Conservation (phyloP, 2,113 vertebrate genomes). For the Varanus komodoensis region DNA sequence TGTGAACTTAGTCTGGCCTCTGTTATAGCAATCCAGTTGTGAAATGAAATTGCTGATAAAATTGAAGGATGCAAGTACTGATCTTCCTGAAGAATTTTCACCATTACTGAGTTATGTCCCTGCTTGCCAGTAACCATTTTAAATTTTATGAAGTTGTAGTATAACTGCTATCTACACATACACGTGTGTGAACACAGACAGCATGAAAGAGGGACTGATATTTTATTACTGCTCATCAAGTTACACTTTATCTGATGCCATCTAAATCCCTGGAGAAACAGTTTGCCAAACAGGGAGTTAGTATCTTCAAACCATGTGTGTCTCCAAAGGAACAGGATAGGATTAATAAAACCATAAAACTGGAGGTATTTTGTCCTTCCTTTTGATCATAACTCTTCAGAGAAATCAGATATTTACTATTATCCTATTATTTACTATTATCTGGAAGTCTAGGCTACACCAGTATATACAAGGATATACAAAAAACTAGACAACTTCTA, state of each 20-base stretch:
- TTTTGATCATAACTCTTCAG: constrained; percentile 63
- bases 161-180: neutral
- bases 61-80: neutral
- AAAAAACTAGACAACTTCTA: constrained; percentile 39
- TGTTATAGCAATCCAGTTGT: neutral
- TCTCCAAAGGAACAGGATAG: constrained; percentile 48
- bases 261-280: constrained; percentile 1
- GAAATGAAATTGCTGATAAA: neutral
- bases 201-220: neutral
- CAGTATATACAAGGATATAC: constrained; percentile 10
- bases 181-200: too few relatives aligned
- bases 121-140: neutral
- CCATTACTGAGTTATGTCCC: neutral
- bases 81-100: neutral
- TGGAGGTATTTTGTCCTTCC: constrained; percentile 45
- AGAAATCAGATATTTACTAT: constrained; percentile 52
- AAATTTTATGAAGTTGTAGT: constrained; percentile 8
- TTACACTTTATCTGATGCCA: constrained; percentile 25
- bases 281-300: constrained; percentile 53
- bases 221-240: constrained; percentile 12
- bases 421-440: constrained; percentile 22
- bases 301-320: constrained; percentile 42
- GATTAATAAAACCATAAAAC: constrained; percentile 63
- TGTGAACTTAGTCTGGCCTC: neutral
- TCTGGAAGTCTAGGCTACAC: constrained; percentile 21